Base-by-base conservation (phyloP, 2,113 vertebrate genomes). In the Haplotaxodon microlepis region DNA sequence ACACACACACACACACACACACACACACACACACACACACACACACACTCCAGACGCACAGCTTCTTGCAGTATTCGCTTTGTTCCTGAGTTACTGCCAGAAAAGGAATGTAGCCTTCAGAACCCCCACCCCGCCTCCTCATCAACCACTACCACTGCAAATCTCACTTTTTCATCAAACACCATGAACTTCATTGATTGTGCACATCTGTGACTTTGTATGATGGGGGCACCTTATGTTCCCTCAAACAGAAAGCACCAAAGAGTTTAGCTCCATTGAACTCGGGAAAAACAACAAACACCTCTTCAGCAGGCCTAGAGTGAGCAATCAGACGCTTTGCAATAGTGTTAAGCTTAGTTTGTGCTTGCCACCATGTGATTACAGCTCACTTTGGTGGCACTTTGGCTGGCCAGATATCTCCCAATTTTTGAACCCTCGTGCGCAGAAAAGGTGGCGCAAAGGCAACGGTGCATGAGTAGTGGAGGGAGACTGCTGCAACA, bases 21-120 rank as follows among this genome's bases (percentile, higher is more conserved):
- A 87, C 45, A 87, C 84, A 92, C 89, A 87, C 88, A 87, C 84
- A 86, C 92, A 84, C 90, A 47, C 88, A 83, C 24, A 9, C 56
- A 16, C 89, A 92, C 90, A 87, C 45, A 87, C 84, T 14, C 40
- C 86, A 85, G 81, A 93, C 90, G 66, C 86, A 92, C 79, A 89
- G 85, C 69, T 88, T 88, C 90, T 89, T 92, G 88, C 88, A 90
- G 83, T 87, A 89, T 93, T 94, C 96, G 93, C 94, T 96, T 96
- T 96, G 95, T 96, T 97, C 95, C 93, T 93, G 91, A 95, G 94
- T 96, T 96, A 97, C 92, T 89, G 91, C 94, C 91, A 93, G 89
- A 88, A 85, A 76, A 95, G 95, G 96, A 96, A 96, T 97, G 94
- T 84, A 86, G 86, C 91, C 81, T 90, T 87, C 79, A 17, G 53